Evolutionary conservation across 2,888 invertebrate species (phyloP).

Genomic region (Stenodema calcarata): DNA sequence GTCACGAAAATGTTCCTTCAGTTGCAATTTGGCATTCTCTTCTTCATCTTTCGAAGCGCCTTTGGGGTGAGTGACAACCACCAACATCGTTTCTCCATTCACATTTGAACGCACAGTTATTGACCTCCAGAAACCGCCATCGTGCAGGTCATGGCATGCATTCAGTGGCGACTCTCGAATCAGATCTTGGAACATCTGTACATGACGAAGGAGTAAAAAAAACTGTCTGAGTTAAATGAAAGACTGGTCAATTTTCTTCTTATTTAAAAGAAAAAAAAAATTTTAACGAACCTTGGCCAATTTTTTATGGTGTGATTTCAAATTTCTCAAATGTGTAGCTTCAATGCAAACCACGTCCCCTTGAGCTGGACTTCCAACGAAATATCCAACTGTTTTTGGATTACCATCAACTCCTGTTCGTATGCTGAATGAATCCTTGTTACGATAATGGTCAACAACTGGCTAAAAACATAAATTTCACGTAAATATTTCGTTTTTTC

Average conservation of each 20-base stretch:
- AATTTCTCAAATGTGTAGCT: constrained; percentile 59
- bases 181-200: constrained; percentile 70
- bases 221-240: constrained; percentile 41
- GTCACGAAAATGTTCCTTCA: constrained; percentile 66
- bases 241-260: too few relatives aligned
- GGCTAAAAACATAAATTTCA: constrained; percentile 60
- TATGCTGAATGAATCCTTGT: constrained; percentile 62
- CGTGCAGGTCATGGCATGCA: constrained; percentile 82
- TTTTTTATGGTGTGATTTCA: constrained; percentile 59
- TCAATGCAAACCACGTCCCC: constrained; percentile 59
- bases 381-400: constrained; percentile 62
- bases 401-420: constrained; percentile 61
- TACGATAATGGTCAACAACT: constrained; percentile 60
- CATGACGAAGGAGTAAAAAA: not conserved
- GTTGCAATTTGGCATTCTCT: constrained; percentile 70
- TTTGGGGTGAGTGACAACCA: constrained; percentile 67
- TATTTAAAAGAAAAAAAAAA: too few relatives aligned
- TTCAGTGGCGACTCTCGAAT: constrained; percentile 71
- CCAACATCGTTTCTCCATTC: constrained; percentile 79
- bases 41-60: constrained; percentile 72
- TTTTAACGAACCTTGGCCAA: constrained; percentile 58
- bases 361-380: constrained; percentile 58
- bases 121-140: constrained; percentile 65
- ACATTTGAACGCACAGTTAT: constrained; percentile 64
- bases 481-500: too few relatives aligned